A percentile compares a stretch with the other conserved stretches of the same genome.
Conservation (phyloP, 2,113 vertebrate genomes). For the Mesembrinibis cayennensis region DNA sequence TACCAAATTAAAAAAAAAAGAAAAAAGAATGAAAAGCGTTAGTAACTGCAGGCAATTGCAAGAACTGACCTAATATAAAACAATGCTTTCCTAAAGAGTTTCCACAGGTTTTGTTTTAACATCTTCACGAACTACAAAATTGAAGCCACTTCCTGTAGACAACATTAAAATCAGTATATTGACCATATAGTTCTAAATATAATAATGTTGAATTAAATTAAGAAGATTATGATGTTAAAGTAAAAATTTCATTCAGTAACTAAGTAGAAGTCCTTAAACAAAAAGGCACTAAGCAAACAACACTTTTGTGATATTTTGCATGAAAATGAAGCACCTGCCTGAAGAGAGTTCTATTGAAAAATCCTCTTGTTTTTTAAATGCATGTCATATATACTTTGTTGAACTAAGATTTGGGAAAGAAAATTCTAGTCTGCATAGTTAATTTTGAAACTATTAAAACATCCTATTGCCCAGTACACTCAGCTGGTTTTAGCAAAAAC, state of each 20-base stretch:
- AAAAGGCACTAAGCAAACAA: not conserved
- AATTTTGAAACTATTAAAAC: not conserved
- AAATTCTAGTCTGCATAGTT: not conserved
- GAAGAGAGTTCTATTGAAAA: not conserved
- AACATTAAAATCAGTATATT: not conserved
- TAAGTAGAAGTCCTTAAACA: not conserved
- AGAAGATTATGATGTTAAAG: not conserved
- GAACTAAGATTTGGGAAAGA: not conserved
- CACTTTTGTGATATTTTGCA: not conserved
- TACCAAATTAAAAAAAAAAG: not conserved
- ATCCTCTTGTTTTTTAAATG: not conserved
- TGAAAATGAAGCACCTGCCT: not conserved
- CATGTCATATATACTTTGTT: not conserved
- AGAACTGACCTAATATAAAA: not conserved
- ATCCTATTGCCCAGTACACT: not conserved
- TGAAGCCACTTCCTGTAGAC: not conserved
- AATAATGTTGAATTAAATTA: not conserved
- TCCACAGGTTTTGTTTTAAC: not conserved
- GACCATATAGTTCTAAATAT: not conserved
- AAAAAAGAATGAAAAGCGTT: not conserved
- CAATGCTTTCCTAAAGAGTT: not conserved
- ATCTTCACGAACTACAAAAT: not conserved
- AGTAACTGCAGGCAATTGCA: not conserved
- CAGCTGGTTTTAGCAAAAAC: not conserved
- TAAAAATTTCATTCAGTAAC: not conserved